Conservation (phyloP, 2,113 vertebrate species). For the Syngnathoides biaculeatus region DNA sequence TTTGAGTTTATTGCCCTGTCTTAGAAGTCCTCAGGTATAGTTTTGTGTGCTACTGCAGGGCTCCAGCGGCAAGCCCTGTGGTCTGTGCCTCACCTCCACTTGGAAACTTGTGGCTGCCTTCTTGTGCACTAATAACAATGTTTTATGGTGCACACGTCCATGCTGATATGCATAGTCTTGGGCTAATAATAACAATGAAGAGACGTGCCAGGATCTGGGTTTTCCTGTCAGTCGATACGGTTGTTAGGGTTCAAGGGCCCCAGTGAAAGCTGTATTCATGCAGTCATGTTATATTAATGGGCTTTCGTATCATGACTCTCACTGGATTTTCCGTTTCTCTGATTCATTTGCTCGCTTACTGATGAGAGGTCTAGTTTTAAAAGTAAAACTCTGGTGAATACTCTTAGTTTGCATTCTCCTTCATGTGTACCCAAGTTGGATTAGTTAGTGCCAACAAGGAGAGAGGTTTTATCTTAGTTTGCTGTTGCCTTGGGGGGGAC, state of each 20-base stretch:
- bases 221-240: slow-evolving; percentile 45
- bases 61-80: slow-evolving; percentile 47
- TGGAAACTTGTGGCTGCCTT: slow-evolving; percentile 50
- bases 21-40: slow-evolving; percentile 30
- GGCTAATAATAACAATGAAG: slow-evolving; percentile 52
- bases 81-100: slow-evolving; percentile 48
- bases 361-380: not conserved
- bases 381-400: not conserved
- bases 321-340: slow-evolving; percentile 8
- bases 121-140: slow-evolving; percentile 40
- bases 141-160: slow-evolving; percentile 29
- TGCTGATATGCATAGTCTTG: slow-evolving; percentile 22
- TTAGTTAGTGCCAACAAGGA: no score
- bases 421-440: not conserved
- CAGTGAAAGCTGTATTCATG: slow-evolving; percentile 27
- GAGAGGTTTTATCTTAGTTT: not conserved
- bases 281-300: slow-evolving; percentile 39
- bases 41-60: slow-evolving; percentile 26
- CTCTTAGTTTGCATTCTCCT: not conserved
- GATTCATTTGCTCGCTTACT: not conserved
- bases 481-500: no score
- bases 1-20: slow-evolving; percentile 42
- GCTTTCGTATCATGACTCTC: slow-evolving; percentile 6
- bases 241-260: slow-evolving; percentile 30
- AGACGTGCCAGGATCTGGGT: slow-evolving; percentile 40